Base-by-base conservation (phyloP, 2,888 invertebrate species). In the Brachyopa scutellaris region DNA sequence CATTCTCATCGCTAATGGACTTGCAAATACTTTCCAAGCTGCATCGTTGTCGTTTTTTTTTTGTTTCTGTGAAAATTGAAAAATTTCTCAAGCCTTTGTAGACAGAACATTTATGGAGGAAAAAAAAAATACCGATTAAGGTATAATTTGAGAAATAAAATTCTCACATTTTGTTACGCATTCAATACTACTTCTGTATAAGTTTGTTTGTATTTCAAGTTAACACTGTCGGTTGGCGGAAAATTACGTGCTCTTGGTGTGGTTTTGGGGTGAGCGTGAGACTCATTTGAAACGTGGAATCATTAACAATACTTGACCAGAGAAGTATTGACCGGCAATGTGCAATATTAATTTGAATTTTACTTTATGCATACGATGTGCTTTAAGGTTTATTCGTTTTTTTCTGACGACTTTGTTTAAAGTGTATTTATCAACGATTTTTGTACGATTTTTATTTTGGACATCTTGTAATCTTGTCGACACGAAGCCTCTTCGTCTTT, bases 81-180 rank as follows among this genome's bases (percentile, higher is more conserved):
- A 47, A 62, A 47, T 62, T 47, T 26, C 31, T 13, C 55, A 38
- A 38, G 26, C n/a, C 33, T 31, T 33, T 33, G 53, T 3, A 26
- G 6, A 55, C 11, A 57, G 21, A 26, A 74, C n/a, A n/a, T n/a
- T n/a, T n/a, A 33, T 31, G 26, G 33, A 33, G 33, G 42, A 51
- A 59, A 67, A 67, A 59, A 13, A n/a, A n/a, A n/a, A n/a, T 15
- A 67, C 74, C 67, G 76, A 76, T 67, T 67, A 67, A 67, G 74
- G 66, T 66, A 67, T 74, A 59, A 74, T 67, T 74, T 59, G 33
- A 59, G 59, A 67, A 49, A 33, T 21, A 23, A 11, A 38, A 57
- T 61, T 76, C 23, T 51, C 51, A 61, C 59, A 51, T 61, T 61
- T 61, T 42, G 33, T 40, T n/a, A n/a, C n/a, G n/a, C n/a, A n/a